Conservation (phyloP, 2,888 invertebrate species). For the Orchestes rusci region DNA sequence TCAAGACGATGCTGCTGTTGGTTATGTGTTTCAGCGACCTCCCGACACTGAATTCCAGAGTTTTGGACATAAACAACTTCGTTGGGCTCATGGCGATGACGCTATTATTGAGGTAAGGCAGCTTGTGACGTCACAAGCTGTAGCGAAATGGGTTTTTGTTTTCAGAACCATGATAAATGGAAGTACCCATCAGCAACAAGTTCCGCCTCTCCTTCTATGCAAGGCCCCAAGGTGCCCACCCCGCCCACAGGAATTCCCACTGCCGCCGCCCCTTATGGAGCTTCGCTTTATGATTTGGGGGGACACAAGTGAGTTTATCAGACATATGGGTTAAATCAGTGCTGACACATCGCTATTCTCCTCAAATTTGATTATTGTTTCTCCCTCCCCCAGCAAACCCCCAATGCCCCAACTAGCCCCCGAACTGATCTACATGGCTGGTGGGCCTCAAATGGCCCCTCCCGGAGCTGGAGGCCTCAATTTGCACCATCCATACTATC, state of each 20-base stretch:
- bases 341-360: too few species aligned
- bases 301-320: conserved; percentile 15
- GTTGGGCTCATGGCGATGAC: conserved; percentile 84
- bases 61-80: conserved; percentile 61
- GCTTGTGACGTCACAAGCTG: not conserved
- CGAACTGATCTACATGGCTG: conserved; percentile 54
- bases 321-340: too few species aligned
- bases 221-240: conserved; percentile 44
- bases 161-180: conserved; percentile 82
- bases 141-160: too few species aligned
- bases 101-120: conserved; percentile 68
- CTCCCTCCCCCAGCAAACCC: conserved; percentile 43
- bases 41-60: conserved; percentile 74
- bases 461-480: conserved; percentile 42
- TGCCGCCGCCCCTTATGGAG: conserved; percentile 34
- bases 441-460: conserved; percentile 43
- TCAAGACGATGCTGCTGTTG: conserved; percentile 88
- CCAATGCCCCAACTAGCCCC: conserved; percentile 39
- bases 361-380: too few species aligned
- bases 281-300: conserved; percentile 20
- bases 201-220: conserved; percentile 19
- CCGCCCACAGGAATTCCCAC: conserved; percentile 44
- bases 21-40: conserved; percentile 83
- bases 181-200: conserved; percentile 52
- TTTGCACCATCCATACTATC: conserved; percentile 37